phyloP scores from a whole-genome alignment of 2,888 invertebrate species.

The Stramonita haemastoma region DNA sequence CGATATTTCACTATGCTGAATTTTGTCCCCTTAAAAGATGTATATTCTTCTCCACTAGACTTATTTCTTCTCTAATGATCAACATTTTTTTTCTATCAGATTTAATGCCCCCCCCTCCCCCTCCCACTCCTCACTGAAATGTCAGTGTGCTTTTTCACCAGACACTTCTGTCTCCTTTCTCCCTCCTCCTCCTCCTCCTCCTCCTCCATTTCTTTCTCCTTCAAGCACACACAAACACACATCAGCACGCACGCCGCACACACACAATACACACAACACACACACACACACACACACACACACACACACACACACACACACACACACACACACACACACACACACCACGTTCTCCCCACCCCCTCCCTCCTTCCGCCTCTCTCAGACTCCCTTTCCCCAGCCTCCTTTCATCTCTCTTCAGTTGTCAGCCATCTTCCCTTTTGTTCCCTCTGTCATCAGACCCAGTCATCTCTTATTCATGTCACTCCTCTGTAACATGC shows the following conservation, averaged over 20 bases:
- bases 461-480: no score
- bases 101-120: neutral
- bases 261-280: neutral
- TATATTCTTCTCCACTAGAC: no score
- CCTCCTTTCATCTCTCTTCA: no score
- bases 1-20: no score
- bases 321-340: conserved; percentile 33
- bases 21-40: no score
- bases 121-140: neutral
- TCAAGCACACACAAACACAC: neutral
- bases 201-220: neutral
- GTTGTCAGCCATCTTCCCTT: no score
- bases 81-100: neutral
- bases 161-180: neutral
- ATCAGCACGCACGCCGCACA: neutral
- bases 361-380: no score
- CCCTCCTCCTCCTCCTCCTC: neutral
- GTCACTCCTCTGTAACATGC: no score
- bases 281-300: conserved; percentile 18
- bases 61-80: no score
- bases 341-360: neutral
- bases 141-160: neutral
- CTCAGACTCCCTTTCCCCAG: no score
- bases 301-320: conserved; percentile 23
- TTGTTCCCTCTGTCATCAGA: no score